Evolutionary conservation across 2,888 invertebrate genomes (phyloP), one percentile per base, ranked within the genome.

Genomic region (Trachelus tabidus): DNA sequence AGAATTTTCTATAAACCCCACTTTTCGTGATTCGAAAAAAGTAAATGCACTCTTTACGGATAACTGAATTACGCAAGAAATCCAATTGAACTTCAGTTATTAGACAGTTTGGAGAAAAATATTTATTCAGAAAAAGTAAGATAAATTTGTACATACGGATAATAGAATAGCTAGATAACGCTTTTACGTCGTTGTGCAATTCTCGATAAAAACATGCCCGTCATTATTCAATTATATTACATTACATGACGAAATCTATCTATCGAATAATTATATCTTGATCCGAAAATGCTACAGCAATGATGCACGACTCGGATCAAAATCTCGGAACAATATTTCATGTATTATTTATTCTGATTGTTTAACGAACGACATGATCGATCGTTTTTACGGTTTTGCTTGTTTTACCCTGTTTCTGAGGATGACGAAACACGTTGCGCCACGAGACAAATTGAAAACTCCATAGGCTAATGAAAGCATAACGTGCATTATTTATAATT

Each of bases 161-260:
- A 23, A 56, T 56, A 9, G 40, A 15, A 40, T 40, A 40, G 15
- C 40, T 6, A 15, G 56, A 15, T 56, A 15, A 56, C 1, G 56
- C 56, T 56, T 56, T 56, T 56, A 78, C 78, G 80, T 81, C 77
- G 82, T 84, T 84, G 83, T 80, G 83, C 81, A 84, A 84, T 81
- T 79, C 75, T 81, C 81, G 77, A 81, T 80, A 81, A 82, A 83
- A 84, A 81, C 82, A 81, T 83, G 80, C 79, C 82, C 79, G 82
- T 84, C 82, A 84, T 84, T 84, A 83, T 84, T 84, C 84, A 83
- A 83, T 84, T 84, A 84, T 74, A 80, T 81, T 83, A 83, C 81
- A 79, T 82, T 78, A 81, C 79, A 82, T 83, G 84, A 84, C 83
- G 84, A 84, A 83, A 84, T 77, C 79, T 77, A 78, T 78, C 81